Base-by-base conservation (phyloP, 2,113 vertebrate genomes). In the Archilochus colubris region DNA sequence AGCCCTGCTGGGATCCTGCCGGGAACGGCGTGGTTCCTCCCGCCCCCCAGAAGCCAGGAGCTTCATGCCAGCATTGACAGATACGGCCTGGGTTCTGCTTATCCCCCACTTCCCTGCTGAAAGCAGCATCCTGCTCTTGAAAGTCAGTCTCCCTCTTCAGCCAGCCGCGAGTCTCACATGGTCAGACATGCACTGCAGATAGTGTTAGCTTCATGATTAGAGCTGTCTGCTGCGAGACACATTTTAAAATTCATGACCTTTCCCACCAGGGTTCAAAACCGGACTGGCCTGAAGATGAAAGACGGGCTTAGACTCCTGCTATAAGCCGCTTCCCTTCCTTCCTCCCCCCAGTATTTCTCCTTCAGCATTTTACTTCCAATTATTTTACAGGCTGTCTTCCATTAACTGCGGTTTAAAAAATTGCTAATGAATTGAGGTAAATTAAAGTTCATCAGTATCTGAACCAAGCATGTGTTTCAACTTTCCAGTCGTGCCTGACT, bases 221-320 rank as follows among this genome's bases (percentile, higher is more conserved):
- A 97, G 95, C 97, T 97, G 94, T 96, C 93, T 73, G 93, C 95
- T 82, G 80, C 2, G 27, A 97, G 94, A 97, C 91, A 91, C 75
- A 31, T 97, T 97, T 97, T 97, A 97, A 97, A 98, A 98, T 97
- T 97, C 96, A 97, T 97, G 96, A 96, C 94, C 97, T 97, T 97
- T 96, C 95, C 95, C 84, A 94, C 93, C 95, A 96, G 92, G 82
- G 96, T 97, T 98, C 96, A 97, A 94, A 94, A 95, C 83, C 1
- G 5, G 93, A 97, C 95, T 95, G 93, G 86, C 78, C 96, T 96
- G 48, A 75, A 97, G 96, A 98, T 95, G 95, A 98, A 97, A 97
- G 96, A 67, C 59, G 57, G 50, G 93, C 92, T 97, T 88, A 94
- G 82, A 91, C 92, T 96, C 89, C 95, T 89, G 84, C 74, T 80